Conservation (phyloP, 2,888 invertebrate genomes). For the Copidosoma aretas region DNA sequence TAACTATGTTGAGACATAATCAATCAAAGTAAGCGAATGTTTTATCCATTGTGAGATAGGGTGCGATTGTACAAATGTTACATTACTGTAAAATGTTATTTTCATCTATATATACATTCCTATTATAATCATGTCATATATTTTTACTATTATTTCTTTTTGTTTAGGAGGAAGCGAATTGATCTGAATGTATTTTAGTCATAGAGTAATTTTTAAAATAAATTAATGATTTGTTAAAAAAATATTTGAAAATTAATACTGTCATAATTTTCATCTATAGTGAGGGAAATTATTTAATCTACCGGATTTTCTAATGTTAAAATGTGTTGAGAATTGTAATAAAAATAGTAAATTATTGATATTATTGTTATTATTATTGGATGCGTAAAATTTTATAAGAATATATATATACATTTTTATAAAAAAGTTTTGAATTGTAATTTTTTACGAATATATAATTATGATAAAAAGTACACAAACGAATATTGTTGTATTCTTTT, state of each 20-base stretch:
- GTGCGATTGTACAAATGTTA: neutral
- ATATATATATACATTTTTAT: no score
- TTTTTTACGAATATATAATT: no score
- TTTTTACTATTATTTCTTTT: neutral
- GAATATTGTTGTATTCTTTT: no score
- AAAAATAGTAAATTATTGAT: neutral
- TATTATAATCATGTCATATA: neutral
- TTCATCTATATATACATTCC: neutral
- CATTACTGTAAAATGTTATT: neutral
- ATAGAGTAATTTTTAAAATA: neutral
- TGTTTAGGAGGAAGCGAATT: neutral
- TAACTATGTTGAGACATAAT: neutral
- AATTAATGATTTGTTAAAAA: neutral
- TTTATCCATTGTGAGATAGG: neutral
- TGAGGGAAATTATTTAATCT: neutral
- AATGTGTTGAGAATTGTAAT: neutral
- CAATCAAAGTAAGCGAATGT: neutral
- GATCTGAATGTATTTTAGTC: neutral
- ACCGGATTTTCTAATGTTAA: constrained; percentile 5
- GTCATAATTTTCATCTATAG: neutral
- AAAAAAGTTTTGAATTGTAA: no score
- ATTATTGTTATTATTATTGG: neutral
- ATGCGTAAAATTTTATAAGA: neutral
- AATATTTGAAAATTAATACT: neutral
- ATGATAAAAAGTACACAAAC: no score